Evolutionary conservation across 2,888 invertebrate species (phyloP).

Genomic region (Antitype chi): DNA sequence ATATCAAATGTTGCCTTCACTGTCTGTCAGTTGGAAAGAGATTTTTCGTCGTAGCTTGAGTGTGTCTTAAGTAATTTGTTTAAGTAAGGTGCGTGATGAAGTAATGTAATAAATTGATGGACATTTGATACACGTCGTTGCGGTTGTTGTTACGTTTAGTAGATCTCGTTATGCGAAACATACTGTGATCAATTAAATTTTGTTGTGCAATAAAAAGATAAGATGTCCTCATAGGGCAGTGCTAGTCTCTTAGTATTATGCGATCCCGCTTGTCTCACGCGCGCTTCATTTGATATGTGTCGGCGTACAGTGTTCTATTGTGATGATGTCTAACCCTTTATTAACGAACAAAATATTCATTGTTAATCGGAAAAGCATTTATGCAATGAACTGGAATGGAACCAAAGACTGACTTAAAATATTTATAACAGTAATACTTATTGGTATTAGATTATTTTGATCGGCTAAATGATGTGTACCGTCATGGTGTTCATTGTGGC

Average conservation of each 20-base stretch:
- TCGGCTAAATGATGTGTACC: conserved; percentile 70
- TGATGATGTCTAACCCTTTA: conserved; percentile 64
- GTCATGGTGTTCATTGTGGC: conserved; percentile 65
- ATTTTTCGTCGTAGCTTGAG: conserved; percentile 54
- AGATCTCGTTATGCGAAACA: conserved; percentile 82
- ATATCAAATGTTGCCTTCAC: conserved; percentile 49
- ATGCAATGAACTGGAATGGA: conserved; percentile 84
- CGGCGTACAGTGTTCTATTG: conserved; percentile 64
- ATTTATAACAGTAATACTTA: conserved; percentile 83
- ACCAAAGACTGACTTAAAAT: conserved; percentile 88
- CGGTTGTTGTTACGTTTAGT: conserved; percentile 68
- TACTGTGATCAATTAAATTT: conserved; percentile 84
- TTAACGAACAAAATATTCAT: conserved; percentile 77
- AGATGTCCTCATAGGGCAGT: conserved; percentile 73
- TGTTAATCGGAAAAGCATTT: conserved; percentile 77
- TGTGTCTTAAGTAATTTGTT: conserved; percentile 57
- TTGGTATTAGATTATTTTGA: conserved; percentile 84
- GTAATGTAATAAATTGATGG: conserved; percentile 54
- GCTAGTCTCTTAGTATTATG: conserved; percentile 78
- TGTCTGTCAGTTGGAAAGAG: conserved; percentile 54
- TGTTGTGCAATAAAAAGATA: conserved; percentile 83
- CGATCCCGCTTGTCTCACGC: conserved; percentile 58
- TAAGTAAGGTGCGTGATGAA: conserved; percentile 59
- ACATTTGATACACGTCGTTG: conserved; percentile 67
- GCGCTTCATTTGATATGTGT: conserved; percentile 78